Conservation (phyloP, 2,888 invertebrate genomes). For the Mallateleia sp. region DNA sequence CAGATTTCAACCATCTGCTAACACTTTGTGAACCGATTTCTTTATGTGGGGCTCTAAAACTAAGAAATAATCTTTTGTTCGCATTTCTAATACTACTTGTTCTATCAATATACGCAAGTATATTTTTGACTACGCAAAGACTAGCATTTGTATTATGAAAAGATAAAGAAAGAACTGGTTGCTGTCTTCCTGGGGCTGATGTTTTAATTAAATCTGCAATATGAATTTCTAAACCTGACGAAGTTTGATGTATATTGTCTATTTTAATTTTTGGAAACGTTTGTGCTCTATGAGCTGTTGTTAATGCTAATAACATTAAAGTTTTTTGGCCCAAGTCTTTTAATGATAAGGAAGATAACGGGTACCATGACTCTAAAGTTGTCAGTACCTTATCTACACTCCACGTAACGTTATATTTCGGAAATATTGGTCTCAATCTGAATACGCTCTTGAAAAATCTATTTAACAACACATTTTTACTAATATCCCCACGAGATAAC, state of each 20-base stretch:
- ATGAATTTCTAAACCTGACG: conserved; percentile 2
- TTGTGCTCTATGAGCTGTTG: conserved; percentile 53
- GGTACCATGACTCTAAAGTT: conserved; percentile 16
- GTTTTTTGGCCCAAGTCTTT: conserved; percentile 29
- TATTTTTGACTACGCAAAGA: conserved; percentile 28
- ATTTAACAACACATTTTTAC: conserved; percentile 39
- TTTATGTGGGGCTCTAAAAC: conserved; percentile 45
- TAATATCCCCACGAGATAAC: conserved; percentile 44
- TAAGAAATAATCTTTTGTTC: conserved; percentile 17
- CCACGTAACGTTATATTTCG: conserved; percentile 66
- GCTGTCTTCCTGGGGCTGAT: conserved; percentile 19
- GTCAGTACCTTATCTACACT: conserved; percentile 47
- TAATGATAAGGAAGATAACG: conserved; percentile 27
- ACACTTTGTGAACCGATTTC: conserved; percentile 22
- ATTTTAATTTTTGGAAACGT: conserved; percentile 48
- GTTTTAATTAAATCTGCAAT: conserved; percentile 48
- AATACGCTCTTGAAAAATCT: conserved; percentile 63
- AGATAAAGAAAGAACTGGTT: conserved; percentile 17
- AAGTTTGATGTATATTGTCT: conserved; percentile 29
- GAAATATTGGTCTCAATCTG: conserved; percentile 42
- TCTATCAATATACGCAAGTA: conserved; percentile 25
- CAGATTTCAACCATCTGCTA: conserved; percentile 50
- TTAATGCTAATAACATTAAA: conserved; percentile 28
- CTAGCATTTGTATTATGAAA: conserved; percentile 3
- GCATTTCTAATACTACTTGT: conserved; percentile 11